Base-by-base conservation (phyloP, 1,140 invertebrate genomes). In the Macrobrachium rosenbergii region DNA sequence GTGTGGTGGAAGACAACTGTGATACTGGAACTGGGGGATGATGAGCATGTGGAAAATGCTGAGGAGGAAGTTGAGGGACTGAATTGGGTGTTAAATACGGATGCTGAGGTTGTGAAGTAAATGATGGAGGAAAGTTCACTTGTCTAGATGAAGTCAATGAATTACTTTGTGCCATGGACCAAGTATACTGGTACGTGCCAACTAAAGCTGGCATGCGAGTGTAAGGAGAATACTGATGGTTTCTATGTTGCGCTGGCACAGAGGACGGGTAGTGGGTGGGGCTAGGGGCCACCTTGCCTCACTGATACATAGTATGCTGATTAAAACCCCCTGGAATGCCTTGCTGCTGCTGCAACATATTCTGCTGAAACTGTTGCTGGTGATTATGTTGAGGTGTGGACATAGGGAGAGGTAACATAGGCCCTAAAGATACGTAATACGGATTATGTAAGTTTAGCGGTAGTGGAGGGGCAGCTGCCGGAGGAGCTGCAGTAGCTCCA, bases 231-330 rank as follows among this genome's bases (percentile, higher is more conserved):
- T 80, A 82, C 28, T 87, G 78, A 45, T 79, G 23, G 52, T 72
- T 72, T 72, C 69, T 23, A 79, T 87, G 85, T 64, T 80, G 83
- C 64, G 83, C 83, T 84, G 83, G 83, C 73, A 77, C 83, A 78
- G 83, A 75, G 83, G 83, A 84, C 83, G 83, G 83, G 37, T 82
- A 43, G 76, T 86, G 72, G 75, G 75, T 77, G 79, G 85, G 79
- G 64, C 85, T 67, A 63, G 85, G 85, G 85, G 76, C 85, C 85
- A 69, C 78, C 85, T 81, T 87, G 78, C 85, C 78, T 88, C 82
- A 88, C 82, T 88, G 87, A 59, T 88, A 88, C 82, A 88, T 84
- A 21, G 77, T 83, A 77, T 88, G 87, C 45, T 88, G 87, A 60
- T 88, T 88, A 80, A 88, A 88, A 19, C 87, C 82, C 6, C 87